Evolutionary conservation across 1,140 invertebrate genomes (phyloP), one percentile per base, ranked within the genome.

Genomic region (Leptinotarsa defecta): DNA sequence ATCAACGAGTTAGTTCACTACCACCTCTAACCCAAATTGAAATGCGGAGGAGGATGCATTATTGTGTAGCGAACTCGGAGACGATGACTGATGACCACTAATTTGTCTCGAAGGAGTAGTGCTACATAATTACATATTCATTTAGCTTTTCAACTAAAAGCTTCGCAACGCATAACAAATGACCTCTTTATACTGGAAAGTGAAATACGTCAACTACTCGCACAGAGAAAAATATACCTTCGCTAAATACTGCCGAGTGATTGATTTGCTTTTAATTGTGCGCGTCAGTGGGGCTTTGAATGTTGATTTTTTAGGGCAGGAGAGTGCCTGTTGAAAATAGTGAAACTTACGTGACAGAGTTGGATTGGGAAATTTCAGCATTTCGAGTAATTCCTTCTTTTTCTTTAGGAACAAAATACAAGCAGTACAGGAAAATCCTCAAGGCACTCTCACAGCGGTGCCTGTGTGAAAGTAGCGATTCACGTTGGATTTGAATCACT

Each of bases 111-210:
- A 68, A 65, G 57, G 48, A 71, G 62, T 48, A 20, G 63, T 34
- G 64, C 71, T 24, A 65, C 52, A 63, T 75, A 71, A 75, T 75
- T 75, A 75, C 74, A 62, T 75, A 75, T 75, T 75, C 74, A 75
- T 75, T 75, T 71, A 49, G 68, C 68, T 69, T 69, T 48, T 69
- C 64, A 65, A 34, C 27, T 65, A 17, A 65, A 65, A 19, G 64
- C 64, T 34, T 15, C 27, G 13, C 64, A 34, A 65, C 20, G 64
- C 17, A 65, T 65, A 65, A 65, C 64, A 65, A 65, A 65, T 65
- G 64, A 15, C 64, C 27, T 65, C 64, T 65, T 65, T 15, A 34
- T 65, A 22, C 20, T 27, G 64, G 27, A 34, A 65, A 65, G 64
- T 34, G 27, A 65, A 65, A 34, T 34, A 65, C 64, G 27, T 65